Percentiles rank a stretch among this genome's conserved stretches.
Conservation (phyloP, 1,140 invertebrate species). For the Lycorma delicatula region DNA sequence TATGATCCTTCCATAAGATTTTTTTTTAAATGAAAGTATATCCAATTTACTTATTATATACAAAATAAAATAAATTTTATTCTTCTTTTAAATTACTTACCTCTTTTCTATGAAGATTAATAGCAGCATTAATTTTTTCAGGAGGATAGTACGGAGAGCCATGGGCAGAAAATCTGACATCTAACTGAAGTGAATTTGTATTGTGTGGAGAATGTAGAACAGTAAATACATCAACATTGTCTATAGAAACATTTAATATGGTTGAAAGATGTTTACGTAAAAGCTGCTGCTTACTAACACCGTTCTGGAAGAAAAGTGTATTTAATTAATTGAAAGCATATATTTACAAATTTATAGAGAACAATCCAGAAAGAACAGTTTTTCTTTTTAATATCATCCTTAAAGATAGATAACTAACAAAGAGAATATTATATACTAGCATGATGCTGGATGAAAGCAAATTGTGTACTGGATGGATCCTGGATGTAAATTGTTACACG, state of each 20-base stretch:
- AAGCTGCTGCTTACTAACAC: conserved; percentile 63
- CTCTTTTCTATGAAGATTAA: conserved; percentile 55
- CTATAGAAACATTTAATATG: conserved; percentile 62
- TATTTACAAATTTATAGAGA: no score
- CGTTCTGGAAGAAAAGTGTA: conserved; percentile 41
- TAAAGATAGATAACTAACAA: no score
- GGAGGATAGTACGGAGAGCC: conserved; percentile 83
- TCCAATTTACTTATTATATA: conserved; percentile 1
- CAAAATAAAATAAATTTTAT: conserved; percentile 6
- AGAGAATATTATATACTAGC: no score
- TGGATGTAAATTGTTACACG: no score
- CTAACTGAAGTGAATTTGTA: conserved; percentile 49
- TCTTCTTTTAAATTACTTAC: conserved; percentile 37
- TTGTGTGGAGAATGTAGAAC: conserved; percentile 61
- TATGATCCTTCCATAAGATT: neutral
- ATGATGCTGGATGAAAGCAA: no score
- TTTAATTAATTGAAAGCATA: no score
- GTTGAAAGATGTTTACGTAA: conserved; percentile 56
- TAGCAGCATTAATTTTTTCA: conserved; percentile 74
- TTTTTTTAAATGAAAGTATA: no score
- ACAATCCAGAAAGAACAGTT: no score
- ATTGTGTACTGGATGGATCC: no score
- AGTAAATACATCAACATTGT: conserved; percentile 89
- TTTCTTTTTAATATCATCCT: no score
- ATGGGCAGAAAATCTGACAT: conserved; percentile 85